These are phyloP conservation scores for Octodonta nipae DNA, from an alignment of 2,888 invertebrate species.

Conservation along the genomic window DNA sequence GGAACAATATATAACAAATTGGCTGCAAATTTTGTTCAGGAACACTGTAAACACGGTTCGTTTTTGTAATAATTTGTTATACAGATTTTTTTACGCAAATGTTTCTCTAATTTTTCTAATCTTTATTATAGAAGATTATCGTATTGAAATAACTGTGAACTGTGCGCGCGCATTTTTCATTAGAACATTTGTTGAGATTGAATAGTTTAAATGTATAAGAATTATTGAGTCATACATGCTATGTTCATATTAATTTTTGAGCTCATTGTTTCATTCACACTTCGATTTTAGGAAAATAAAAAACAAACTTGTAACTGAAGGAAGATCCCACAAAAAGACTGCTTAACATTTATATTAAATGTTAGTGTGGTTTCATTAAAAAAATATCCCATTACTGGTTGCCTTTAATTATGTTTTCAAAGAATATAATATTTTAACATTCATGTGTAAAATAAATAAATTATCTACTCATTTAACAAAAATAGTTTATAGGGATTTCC, in stretches of 20 bases:
- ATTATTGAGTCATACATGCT: slow-evolving; percentile 11
- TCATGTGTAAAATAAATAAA: no score
- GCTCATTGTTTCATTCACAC: neutral
- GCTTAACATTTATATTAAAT: no score
- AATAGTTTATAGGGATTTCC: no score
- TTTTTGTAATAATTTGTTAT: slow-evolving; percentile 28
- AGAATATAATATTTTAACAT: no score
- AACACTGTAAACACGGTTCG: slow-evolving; percentile 27
- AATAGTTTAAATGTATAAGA: slow-evolving; percentile 30
- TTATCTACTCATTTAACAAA: no score
- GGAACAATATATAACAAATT: slow-evolving; percentile 30
- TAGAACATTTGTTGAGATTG: slow-evolving; percentile 28
- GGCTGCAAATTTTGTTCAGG: slow-evolving; percentile 26
- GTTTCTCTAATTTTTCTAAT: slow-evolving; percentile 31
- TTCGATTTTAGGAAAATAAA: no score
- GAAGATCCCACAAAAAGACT: no score
- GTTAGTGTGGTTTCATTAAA: no score
- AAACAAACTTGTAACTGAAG: no score
- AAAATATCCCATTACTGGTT: no score
- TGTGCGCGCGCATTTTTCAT: slow-evolving; percentile 25
- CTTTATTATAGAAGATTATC: slow-evolving; percentile 22
- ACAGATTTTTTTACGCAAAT: slow-evolving; percentile 27
- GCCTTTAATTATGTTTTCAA: no score
- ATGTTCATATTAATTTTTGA: slow-evolving; percentile 4
- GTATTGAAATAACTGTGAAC: no score